Conservation (phyloP, 2,888 invertebrate genomes). For the Pristionchus mayeri region DNA sequence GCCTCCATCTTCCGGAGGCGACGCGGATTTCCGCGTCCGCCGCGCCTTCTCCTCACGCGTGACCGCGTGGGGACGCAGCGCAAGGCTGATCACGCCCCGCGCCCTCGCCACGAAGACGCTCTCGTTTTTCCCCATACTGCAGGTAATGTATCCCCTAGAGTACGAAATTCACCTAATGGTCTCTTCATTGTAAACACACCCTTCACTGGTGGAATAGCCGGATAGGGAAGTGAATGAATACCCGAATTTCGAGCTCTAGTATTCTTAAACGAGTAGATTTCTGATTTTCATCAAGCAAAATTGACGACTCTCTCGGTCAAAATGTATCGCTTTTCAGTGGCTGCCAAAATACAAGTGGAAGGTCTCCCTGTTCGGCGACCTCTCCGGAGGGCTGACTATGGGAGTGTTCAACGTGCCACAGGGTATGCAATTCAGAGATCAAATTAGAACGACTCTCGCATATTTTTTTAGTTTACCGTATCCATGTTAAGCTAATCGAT, state of each 20-base stretch:
- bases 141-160: not conserved
- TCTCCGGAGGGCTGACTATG: conserved; percentile 74
- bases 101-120: not conserved
- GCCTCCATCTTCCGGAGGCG: not conserved
- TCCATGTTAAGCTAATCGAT: too few species aligned
- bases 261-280: too few species aligned
- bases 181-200: too few species aligned
- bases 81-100: not conserved
- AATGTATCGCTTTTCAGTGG: conserved; percentile 55
- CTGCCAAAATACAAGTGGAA: conserved; percentile 72
- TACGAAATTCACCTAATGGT: not conserved
- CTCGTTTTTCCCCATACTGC: conserved; percentile 41
- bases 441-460: too few species aligned
- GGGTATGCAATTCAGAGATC: too few species aligned
- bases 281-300: too few species aligned
- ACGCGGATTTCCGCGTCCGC: not conserved
- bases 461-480: too few species aligned
- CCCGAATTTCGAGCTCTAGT: too few species aligned
- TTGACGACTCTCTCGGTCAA: too few species aligned
- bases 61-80: not conserved
- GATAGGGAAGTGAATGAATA: too few species aligned
- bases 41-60: not conserved
- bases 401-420: conserved; percentile 74
- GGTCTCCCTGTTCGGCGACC: conserved; percentile 72
- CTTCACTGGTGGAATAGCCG: too few species aligned